Base-by-base conservation (phyloP, 1,140 invertebrate species). In the Lordiphosa clarofinis region DNA sequence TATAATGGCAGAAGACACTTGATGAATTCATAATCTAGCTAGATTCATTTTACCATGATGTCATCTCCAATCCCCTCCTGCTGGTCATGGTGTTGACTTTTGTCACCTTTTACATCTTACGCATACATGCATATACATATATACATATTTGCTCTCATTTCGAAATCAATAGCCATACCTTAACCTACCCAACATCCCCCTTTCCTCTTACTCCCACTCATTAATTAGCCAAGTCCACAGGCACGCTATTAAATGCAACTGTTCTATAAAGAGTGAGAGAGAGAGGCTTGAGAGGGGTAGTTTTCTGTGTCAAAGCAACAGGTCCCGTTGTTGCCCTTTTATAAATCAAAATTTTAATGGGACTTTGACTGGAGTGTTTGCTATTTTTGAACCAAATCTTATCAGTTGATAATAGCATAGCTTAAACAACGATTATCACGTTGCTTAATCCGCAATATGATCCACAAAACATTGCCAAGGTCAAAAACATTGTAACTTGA, bases 21-120 rank as follows among this genome's bases (percentile, higher is more conserved):
- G 40, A 58, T 67, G 63, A 67, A 52, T 67, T 47, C 24, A 42
- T 67, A 67, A 57, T 46, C 39, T 40, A 52, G 11, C 21, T 4
- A 24, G 11, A 28, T 9, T 39, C 36, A n/a, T 50, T 3, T 10
- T n/a, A 39, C 8, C 5, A 13, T 28, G 15, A 43, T 13, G 42
- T 11, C 24, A 11, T 46, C 9, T 15, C 7, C 6, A 13, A 31
- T 9, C n/a, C 15, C 10, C 43, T 31, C 0, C 31, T 6, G 53
- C 68, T 74, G 68, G 73, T 73, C 44, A 43, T 39, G 10, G 15
- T 39, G 38, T 64, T 58, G 58, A 46, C 50, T 52, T 31, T 52
- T 57, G 39, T 61, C 61, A 71, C 60, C 53, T 70, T 52, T 55
- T 64, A 33, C 42, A 24, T 62, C 24, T 49, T 9, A 48, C 10